A percentile compares a stretch with the other conserved stretches of the same genome.
Evolutionary conservation across 2,888 invertebrate genomes (phyloP).

Genomic region (Girardia tigrina): DNA sequence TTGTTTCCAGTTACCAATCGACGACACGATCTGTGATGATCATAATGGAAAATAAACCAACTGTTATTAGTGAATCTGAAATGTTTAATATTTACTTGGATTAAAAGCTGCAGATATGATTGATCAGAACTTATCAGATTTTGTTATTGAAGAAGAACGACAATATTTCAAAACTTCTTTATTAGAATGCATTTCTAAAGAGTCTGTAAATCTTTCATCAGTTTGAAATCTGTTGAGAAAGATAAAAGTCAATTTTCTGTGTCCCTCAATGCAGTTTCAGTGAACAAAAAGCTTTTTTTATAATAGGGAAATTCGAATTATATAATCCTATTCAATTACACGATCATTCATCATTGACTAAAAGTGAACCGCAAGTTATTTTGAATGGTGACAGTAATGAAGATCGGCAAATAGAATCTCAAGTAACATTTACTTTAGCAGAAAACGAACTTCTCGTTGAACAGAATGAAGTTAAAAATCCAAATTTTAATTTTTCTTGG

Average conservation of each 20-base stretch:
- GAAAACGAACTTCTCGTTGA: too few species aligned
- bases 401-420: too few species aligned
- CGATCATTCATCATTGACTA: background rate
- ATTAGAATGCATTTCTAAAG: background rate
- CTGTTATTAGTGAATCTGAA: too few species aligned
- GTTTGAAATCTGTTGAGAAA: constrained; percentile 13
- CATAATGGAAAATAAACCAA: too few species aligned
- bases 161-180: constrained; percentile 8
- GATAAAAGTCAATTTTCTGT: constrained; percentile 18
- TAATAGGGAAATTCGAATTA: background rate
- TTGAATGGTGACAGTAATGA: too few species aligned
- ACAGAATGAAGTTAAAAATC: too few species aligned
- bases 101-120: constrained; percentile 2
- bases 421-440: too few species aligned
- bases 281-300: background rate
- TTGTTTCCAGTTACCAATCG: too few species aligned
- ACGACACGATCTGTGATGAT: too few species aligned
- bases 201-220: background rate
- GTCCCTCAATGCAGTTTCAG: constrained; percentile 1
- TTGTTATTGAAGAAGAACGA: constrained; percentile 7
- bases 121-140: constrained; percentile 9
- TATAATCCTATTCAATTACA: background rate
- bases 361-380: too few species aligned
- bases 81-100: background rate
- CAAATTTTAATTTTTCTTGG: too few species aligned